A percentile compares a stretch with the other conserved stretches of the same genome.
Evolutionary conservation across 2,888 invertebrate species (phyloP).

Genomic region (Drosophila peninsularis): DNA sequence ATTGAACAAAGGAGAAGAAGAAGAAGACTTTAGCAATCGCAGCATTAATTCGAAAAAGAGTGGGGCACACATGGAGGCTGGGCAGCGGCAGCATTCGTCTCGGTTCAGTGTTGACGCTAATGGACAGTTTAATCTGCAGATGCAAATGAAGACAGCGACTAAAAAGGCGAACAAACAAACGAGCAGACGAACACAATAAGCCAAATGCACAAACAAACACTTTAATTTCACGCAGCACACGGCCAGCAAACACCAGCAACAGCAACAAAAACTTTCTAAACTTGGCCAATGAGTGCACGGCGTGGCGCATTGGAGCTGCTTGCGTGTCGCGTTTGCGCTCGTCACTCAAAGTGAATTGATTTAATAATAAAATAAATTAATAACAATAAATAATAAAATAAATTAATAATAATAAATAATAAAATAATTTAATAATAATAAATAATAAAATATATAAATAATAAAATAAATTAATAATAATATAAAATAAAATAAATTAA

Average conservation of each 20-base stretch:
- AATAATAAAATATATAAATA: no score
- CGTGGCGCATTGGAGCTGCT: slow-evolving; percentile 11
- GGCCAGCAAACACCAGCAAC: slow-evolving; percentile 14
- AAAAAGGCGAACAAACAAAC: slow-evolving; percentile 32
- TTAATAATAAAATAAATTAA: no score
- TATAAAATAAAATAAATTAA: no score
- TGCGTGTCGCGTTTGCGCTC: background rate
- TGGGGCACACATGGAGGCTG: background rate
- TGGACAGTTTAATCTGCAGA: slow-evolving; percentile 78
- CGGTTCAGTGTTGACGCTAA: slow-evolving; percentile 69
- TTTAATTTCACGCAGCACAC: slow-evolving; percentile 68
- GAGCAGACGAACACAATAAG: slow-evolving; percentile 20
- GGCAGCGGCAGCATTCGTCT: slow-evolving; percentile 23
- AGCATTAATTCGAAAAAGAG: slow-evolving; percentile 15
- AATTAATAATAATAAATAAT: no score
- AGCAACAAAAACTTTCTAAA: slow-evolving; percentile 62
- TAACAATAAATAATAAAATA: no score
- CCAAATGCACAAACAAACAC: slow-evolving; percentile 62
- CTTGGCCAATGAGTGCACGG: slow-evolving; percentile 36
- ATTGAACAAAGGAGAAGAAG: slow-evolving; percentile 74
- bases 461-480: no score
- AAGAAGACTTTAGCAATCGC: slow-evolving; percentile 16
- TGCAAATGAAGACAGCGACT: slow-evolving; percentile 72
- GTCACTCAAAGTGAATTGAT: background rate
- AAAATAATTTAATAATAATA: no score